Evolutionary conservation across 2,888 invertebrate species (phyloP).

Genomic region (Neria commutata): DNA sequence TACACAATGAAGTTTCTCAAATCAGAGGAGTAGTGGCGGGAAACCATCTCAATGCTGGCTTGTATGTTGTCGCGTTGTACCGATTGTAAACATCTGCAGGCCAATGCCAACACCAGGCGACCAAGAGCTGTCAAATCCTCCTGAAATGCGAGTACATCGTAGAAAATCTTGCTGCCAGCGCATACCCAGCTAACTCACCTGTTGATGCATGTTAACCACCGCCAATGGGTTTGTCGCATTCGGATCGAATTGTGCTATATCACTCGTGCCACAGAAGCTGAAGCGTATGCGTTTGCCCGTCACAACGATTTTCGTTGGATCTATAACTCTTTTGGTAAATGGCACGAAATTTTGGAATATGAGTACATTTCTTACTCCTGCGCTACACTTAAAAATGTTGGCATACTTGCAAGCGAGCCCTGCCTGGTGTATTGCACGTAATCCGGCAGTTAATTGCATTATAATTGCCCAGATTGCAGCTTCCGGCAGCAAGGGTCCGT

Average conservation of each 20-base stretch:
- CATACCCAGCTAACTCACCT: slow-evolving; percentile 50
- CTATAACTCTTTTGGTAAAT: slow-evolving; percentile 70
- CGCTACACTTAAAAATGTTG: neutral
- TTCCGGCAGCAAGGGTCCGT: slow-evolving; percentile 83
- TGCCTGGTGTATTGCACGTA: slow-evolving; percentile 85
- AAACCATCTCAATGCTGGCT: slow-evolving; percentile 86
- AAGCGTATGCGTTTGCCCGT: slow-evolving; percentile 80
- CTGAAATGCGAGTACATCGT: slow-evolving; percentile 41
- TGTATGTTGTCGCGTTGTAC: slow-evolving; percentile 86
- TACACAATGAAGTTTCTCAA: slow-evolving; percentile 93
- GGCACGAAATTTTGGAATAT: neutral
- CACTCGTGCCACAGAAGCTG: slow-evolving; percentile 81
- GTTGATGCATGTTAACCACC: slow-evolving; percentile 74
- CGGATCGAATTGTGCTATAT: slow-evolving; percentile 78
- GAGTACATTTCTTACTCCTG: neutral
- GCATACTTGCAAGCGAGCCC: slow-evolving; percentile 68
- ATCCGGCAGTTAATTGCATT: slow-evolving; percentile 92
- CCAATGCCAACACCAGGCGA: slow-evolving; percentile 86
- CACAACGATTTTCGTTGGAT: slow-evolving; percentile 89
- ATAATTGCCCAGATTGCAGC: slow-evolving; percentile 93
- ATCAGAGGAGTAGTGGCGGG: slow-evolving; percentile 90
- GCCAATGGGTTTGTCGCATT: slow-evolving; percentile 71
- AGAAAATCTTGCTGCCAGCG: neutral
- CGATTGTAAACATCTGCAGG: slow-evolving; percentile 90
- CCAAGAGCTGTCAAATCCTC: slow-evolving; percentile 93